These are phyloP conservation scores for Alaudala cheleensis DNA, from an alignment of 2,113 vertebrate species.

Conservation along the genomic window DNA sequence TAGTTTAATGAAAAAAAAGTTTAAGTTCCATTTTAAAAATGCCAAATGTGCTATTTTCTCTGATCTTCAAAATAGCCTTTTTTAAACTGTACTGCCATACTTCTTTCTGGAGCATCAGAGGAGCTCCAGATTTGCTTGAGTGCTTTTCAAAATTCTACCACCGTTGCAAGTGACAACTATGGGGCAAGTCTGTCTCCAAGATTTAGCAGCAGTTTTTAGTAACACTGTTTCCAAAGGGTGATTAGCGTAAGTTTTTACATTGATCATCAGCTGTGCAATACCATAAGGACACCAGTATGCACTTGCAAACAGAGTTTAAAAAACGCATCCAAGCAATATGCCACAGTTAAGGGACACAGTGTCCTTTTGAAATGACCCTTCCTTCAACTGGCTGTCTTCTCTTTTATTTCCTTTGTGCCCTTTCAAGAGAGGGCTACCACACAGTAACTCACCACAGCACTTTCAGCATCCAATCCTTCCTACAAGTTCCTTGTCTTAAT, in stretches of 20 bases:
- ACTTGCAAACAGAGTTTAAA: background rate
- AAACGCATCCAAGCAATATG: background rate
- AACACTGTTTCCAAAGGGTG: background rate
- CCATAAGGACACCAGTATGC: rapidly evolving
- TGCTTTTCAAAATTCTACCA: background rate
- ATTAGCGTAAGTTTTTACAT: background rate
- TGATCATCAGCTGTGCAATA: background rate
- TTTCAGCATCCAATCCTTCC: background rate
- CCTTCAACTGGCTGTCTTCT: background rate
- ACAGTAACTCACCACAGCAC: background rate
- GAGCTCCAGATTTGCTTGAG: background rate
- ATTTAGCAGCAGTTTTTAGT: background rate
- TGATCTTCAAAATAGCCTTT: background rate
- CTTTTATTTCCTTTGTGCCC: background rate
- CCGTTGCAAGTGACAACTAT: background rate
- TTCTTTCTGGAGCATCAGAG: background rate
- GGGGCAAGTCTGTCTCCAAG: background rate
- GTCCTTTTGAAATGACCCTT: background rate
- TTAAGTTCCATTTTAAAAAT: background rate
- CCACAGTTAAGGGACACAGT: background rate
- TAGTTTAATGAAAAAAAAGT: background rate
- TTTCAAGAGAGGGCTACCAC: background rate
- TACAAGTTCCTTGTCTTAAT: background rate
- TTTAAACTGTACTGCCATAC: background rate
- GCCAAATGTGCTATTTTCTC: background rate